Evolutionary conservation across 2,888 invertebrate genomes (phyloP).

Genomic region (Hyposoter dolosus): DNA sequence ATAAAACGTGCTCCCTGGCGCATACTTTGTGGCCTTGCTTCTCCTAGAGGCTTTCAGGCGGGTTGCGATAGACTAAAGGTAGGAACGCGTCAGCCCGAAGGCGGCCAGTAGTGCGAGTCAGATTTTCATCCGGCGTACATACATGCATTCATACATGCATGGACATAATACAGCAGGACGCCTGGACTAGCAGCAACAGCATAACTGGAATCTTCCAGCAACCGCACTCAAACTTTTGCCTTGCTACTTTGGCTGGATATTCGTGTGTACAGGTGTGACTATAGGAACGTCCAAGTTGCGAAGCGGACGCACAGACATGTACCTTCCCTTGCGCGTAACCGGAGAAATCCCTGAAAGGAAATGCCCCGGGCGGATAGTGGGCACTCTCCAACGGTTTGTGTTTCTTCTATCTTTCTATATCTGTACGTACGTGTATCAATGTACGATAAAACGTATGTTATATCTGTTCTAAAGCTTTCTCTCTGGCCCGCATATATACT

Average conservation of each 20-base stretch:
- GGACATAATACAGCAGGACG: neutral
- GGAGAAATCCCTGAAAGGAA: slow-evolving; percentile 47
- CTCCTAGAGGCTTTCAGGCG: slow-evolving; percentile 6
- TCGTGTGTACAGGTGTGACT: slow-evolving; percentile 10
- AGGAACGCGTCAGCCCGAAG: slow-evolving; percentile 12
- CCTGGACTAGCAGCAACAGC: neutral
- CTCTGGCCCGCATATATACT: slow-evolving; percentile 17
- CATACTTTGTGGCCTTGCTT: slow-evolving; percentile 25
- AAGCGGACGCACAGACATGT: slow-evolving; percentile 35
- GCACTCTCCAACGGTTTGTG: slow-evolving; percentile 31
- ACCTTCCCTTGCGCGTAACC: neutral
- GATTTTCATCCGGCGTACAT: slow-evolving; percentile 41
- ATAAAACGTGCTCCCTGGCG: slow-evolving; percentile 53
- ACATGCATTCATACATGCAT: neutral
- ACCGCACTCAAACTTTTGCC: slow-evolving; percentile 51
- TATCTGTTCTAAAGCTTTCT: slow-evolving; percentile 31
- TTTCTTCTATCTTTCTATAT: slow-evolving; percentile 6
- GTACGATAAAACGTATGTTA: slow-evolving; percentile 17
- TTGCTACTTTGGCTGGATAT: slow-evolving; percentile 29
- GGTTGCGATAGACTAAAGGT: neutral
- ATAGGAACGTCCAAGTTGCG: slow-evolving; percentile 18
- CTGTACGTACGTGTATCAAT: neutral
- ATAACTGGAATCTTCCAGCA: slow-evolving; percentile 28
- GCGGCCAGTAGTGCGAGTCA: slow-evolving; percentile 32
- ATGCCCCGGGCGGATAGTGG: slow-evolving; percentile 30